phyloP scores from a whole-genome alignment of 2,888 invertebrate genomes.

The Anoplius nigerrimus region DNA sequence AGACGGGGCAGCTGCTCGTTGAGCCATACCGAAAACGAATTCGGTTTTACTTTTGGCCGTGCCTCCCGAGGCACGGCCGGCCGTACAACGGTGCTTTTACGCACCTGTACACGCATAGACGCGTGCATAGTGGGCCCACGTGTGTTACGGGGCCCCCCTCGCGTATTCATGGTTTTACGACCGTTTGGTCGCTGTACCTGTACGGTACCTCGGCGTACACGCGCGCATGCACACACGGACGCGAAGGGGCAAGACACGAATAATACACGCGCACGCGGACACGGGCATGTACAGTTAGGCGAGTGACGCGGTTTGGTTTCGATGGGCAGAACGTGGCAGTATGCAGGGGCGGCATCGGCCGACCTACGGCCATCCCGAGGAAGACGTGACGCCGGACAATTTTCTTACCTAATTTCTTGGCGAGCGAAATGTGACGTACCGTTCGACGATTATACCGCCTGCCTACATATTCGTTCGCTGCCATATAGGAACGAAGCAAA shows the following conservation, averaged over 20 bases:
- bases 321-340: conserved; percentile 60
- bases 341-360: conserved; percentile 44
- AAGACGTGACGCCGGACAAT: conserved; percentile 14
- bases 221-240: conserved; percentile 64
- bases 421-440: conserved; percentile 24
- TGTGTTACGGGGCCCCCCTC: conserved; percentile 43
- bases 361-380: not conserved
- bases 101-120: conserved; percentile 57
- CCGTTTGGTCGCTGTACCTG: conserved; percentile 48
- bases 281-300: conserved; percentile 69
- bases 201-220: conserved; percentile 52
- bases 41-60: conserved; percentile 72
- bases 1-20: conserved; percentile 27
- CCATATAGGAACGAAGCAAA: not conserved
- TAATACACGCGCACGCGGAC: too few species aligned
- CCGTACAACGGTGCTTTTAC: conserved; percentile 63
- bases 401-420: conserved; percentile 15
- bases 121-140: conserved; percentile 53
- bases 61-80: conserved; percentile 25
- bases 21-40: conserved; percentile 70
- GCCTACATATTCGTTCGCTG: not conserved
- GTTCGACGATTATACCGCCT: conserved; percentile 20
- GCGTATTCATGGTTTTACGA: conserved; percentile 57
- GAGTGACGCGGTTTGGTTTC: conserved; percentile 70
- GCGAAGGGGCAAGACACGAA: too few species aligned